Percentiles rank a stretch among this genome's conserved stretches.
Evolutionary conservation across 2,888 invertebrate genomes (phyloP).

Genomic region (Platycheirus rosarum): DNA sequence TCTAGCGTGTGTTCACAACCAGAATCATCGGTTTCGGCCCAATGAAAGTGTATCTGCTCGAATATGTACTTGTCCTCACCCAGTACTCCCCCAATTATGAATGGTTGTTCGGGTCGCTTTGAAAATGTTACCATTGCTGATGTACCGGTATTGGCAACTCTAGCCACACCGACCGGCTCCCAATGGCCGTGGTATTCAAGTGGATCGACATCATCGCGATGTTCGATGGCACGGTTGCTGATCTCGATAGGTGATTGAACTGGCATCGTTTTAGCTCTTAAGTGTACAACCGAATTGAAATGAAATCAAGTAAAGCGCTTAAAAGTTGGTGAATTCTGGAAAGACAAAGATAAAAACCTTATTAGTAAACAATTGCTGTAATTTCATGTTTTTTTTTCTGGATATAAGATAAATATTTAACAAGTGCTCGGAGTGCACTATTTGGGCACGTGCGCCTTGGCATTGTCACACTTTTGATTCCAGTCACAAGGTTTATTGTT

Average conservation of each 20-base stretch:
- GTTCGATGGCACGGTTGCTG: constrained; percentile 82
- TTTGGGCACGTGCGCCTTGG: constrained; percentile 26
- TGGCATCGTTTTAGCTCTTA: constrained; percentile 78
- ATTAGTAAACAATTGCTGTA: not conserved
- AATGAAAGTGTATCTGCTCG: constrained; percentile 92
- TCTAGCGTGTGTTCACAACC: constrained; percentile 92
- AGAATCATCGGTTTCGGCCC: constrained; percentile 89
- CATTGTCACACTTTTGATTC: constrained; percentile 2
- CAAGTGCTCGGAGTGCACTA: constrained; percentile 31
- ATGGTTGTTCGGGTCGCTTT: constrained; percentile 84
- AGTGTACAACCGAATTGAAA: constrained; percentile 24
- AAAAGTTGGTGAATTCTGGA: constrained; percentile 44
- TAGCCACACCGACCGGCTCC: constrained; percentile 82
- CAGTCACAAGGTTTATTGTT: constrained; percentile 18
- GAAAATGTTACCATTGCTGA: constrained; percentile 86
- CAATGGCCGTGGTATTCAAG: constrained; percentile 82
- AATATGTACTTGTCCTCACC: constrained; percentile 87
- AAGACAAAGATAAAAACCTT: constrained; percentile 26
- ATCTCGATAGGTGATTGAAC: constrained; percentile 83
- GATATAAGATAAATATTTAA: constrained; percentile 4
- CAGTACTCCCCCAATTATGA: constrained; percentile 86
- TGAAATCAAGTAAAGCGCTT: constrained; percentile 8
- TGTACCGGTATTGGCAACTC: constrained; percentile 82
- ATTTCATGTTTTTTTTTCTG: constrained; percentile 2
- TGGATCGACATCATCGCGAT: constrained; percentile 82